Base-by-base conservation (phyloP, 1,140 invertebrate species). In the Steinernema feltiae region DNA sequence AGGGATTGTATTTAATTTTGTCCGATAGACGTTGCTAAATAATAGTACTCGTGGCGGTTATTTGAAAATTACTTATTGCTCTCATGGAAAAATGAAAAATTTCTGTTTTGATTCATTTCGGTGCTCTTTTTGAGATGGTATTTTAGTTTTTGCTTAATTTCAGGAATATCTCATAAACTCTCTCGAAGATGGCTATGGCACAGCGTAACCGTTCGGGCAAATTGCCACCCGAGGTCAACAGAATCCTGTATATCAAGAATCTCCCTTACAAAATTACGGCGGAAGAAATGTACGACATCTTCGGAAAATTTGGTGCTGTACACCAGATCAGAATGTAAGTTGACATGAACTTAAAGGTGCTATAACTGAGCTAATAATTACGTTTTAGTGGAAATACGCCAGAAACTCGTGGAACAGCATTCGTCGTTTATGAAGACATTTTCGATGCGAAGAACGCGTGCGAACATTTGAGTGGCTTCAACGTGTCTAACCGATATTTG, bases 231-330 rank as follows among this genome's bases (percentile, higher is more conserved):
- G 97, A 99, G 90, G 97, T 99, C 0, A 99, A 99, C 87, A 90
- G 96, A 87, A 94, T 99, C 71, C 88, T 99, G 18, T 99, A 98
- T 85, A 92, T 99, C 0, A 90, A 95, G 83, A 99, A 99, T 89
- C 89, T 99, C 70, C 97, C 97, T 0, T 99, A 99, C 85, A 99
- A 98, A 90, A 99, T 99, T 73, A 98, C 95, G 72, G 93, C 93
- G n/a, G 97, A 99, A 89, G 97, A 99, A 91, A 99, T 99, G 97
- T 99, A 99, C 87, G 97, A 99, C 89, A 99, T 99, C 80, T 99
- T 99, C 90, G 97, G 97, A 35, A 99, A 99, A 90, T 99, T 98
- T 89, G 97, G 97, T 85, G 96, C 97, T 18, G 98, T 99, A 75
- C 88, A 97, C 81, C 97, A 99, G 89, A 98, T 99, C 73, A 89